Conservation (phyloP, 2,888 invertebrate species). For the Hylaea fasciaria region DNA sequence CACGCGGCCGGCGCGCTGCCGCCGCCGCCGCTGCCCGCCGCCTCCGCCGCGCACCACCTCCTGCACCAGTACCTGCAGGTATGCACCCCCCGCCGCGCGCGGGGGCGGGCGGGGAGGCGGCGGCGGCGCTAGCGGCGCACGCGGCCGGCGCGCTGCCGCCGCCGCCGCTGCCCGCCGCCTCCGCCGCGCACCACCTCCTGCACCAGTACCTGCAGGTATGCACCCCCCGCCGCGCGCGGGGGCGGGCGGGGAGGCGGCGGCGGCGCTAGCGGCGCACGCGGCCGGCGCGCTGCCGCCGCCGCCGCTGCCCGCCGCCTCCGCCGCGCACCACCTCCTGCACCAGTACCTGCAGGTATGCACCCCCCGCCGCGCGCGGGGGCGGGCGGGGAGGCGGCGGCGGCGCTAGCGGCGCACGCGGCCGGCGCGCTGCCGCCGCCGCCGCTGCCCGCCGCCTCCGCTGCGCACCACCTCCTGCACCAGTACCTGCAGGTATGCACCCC, state of each 20-base stretch:
- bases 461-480: slow-evolving; percentile 77
- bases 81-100: slow-evolving; percentile 68
- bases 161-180: slow-evolving; percentile 73
- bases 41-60: slow-evolving; percentile 75
- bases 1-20: too few relatives aligned
- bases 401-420: slow-evolving; percentile 73
- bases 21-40: slow-evolving; percentile 54
- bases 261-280: slow-evolving; percentile 73
- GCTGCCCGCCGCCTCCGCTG: slow-evolving; percentile 74
- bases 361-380: slow-evolving; percentile 79
- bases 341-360: slow-evolving; percentile 72
- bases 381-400: slow-evolving; percentile 75
- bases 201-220: slow-evolving; percentile 75
- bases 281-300: slow-evolving; percentile 77
- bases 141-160: slow-evolving; percentile 61
- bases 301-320: slow-evolving; percentile 73
- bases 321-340: slow-evolving; percentile 76
- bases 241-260: slow-evolving; percentile 77
- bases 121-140: slow-evolving; percentile 46
- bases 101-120: slow-evolving; percentile 78
- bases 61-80: slow-evolving; percentile 78
- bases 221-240: slow-evolving; percentile 75
- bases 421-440: slow-evolving; percentile 77
- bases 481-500: slow-evolving; percentile 65
- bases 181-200: slow-evolving; percentile 75